Evolutionary conservation across 2,113 vertebrate genomes (phyloP), one percentile per base, ranked within the genome.

Genomic region (Ancistrus triradiatus): DNA sequence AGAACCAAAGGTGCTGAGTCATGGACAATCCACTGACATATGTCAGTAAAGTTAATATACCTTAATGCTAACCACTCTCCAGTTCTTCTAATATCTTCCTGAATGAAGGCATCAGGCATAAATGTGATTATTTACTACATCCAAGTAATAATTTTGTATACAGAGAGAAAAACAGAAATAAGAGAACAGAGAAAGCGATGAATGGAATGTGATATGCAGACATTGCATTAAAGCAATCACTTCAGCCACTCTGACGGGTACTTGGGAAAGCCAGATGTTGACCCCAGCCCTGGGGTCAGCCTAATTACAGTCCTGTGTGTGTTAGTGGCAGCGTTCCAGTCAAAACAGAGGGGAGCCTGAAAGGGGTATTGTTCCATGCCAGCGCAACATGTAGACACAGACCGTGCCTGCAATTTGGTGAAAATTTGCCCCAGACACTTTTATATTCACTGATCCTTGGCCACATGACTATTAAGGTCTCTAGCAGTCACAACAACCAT

Each of bases 141-240:
- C n/a, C n/a, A 31, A 19, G n/a, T 2, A 15, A 14, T 22, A 37
- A 37, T 22, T 24, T 51, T 43, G 60, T n/a, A 17, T 33, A 19
- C 13, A 33, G 10, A 19, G 24, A 2, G n/a, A 42, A 28, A 24
- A 60, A 50, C n/a, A 65, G n/a, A 31, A 49, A 37, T 4, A n/a
- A 49, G 4, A 8, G 7, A 42, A 33, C 22, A 18, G 13, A 43
- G 9, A 31, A 28, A 6, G 35, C 50, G 51, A 71, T 69, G 62
- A 46, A 63, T 69, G 66, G 62, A 72, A 72, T 66, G 61, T 55
- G 57, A 74, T 69, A 62, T 6, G 9, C 52, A 44, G 60, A 43
- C 42, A 52, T 64, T 63, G 35, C 66, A 74, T 74, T 77, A 60
- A 72, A 70, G 63, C 63, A 73, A 77, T 77, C 49, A 77, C 44